Evolutionary conservation across 1,140 invertebrate species (phyloP), one percentile per base, ranked within the genome.

Genomic region (Brachionus paranguensis): DNA sequence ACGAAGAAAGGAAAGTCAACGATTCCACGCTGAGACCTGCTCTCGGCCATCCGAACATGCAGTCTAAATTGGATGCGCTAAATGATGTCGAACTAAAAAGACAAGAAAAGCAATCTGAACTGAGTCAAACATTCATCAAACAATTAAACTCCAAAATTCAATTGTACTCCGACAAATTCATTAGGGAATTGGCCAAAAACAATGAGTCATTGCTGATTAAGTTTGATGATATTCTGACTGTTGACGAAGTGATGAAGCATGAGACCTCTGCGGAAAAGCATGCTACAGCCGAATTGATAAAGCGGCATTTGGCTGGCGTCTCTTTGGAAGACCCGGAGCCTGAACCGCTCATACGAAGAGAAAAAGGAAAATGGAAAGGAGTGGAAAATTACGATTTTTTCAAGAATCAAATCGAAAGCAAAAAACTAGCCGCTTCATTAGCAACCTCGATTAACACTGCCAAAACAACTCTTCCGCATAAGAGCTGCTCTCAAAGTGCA

Each of bases 291-390:
- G 78, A 81, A 37, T 24, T 81, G 20, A 60, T 81, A 0, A 81
- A 64, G 37, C 78, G 78, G 33, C 53, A 81, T 4, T 45, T 81
- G 20, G 64, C 78, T 24, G 78, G 78, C 27, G 41, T 64, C 1
- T 76, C 72, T 20, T 24, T 76, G 11, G 78, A 81, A 64, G 78
- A 81, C 41, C 53, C 78, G 43, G 78, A 81, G 64, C 53, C 53
- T 43, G 78, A 81, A 27, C 53, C 53, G n/a, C 14, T 68, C 7
- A 81, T 81, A 20, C 47, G 24, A 43, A 17, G 78, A 24, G 78
- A 68, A 60, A 60, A 81, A 47, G 78, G 78, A 43, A 64, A 68
- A 60, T 81, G 78, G 78, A 81, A 64, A 64, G 78, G 78, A 4
- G 41, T 81, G 27, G 17, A 81, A 64, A 47, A 45, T 64, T 68